Evolutionary conservation across 2,888 invertebrate genomes (phyloP).

Genomic region (Pristionchus entomophagus): DNA sequence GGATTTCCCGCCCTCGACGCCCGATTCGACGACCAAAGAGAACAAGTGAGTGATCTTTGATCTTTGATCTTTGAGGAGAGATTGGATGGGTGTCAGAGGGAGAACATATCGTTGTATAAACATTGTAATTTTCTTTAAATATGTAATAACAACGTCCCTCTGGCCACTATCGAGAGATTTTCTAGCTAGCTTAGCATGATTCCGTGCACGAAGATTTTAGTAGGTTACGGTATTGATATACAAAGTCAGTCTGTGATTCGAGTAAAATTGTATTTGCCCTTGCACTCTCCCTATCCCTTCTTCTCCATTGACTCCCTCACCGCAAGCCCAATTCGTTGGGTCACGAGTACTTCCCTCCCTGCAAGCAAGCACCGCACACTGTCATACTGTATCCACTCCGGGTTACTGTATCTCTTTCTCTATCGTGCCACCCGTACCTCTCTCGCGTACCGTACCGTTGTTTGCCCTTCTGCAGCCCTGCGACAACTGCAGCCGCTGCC

Average conservation of each 20-base stretch:
- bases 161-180: background rate
- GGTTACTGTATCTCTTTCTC: background rate
- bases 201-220: background rate
- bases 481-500: background rate
- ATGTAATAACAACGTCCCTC: too few species aligned
- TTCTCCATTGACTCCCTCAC: background rate
- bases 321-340: too few species aligned
- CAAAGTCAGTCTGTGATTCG: background rate
- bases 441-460: slow-evolving; percentile 4
- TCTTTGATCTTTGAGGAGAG: background rate
- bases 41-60: slow-evolving; percentile 55
- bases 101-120: background rate
- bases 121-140: too few species aligned
- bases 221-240: background rate
- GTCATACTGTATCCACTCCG: background rate
- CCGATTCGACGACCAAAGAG: slow-evolving; percentile 55
- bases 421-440: background rate
- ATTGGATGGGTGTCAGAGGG: background rate
- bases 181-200: too few species aligned
- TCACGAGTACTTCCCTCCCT: background rate
- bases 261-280: too few species aligned
- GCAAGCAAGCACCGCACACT: background rate
- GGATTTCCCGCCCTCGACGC: slow-evolving; percentile 41
- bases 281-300: too few species aligned
- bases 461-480: background rate